Base-by-base conservation (phyloP, 2,888 invertebrate species). In the Dasysyrphus tricinctus region DNA sequence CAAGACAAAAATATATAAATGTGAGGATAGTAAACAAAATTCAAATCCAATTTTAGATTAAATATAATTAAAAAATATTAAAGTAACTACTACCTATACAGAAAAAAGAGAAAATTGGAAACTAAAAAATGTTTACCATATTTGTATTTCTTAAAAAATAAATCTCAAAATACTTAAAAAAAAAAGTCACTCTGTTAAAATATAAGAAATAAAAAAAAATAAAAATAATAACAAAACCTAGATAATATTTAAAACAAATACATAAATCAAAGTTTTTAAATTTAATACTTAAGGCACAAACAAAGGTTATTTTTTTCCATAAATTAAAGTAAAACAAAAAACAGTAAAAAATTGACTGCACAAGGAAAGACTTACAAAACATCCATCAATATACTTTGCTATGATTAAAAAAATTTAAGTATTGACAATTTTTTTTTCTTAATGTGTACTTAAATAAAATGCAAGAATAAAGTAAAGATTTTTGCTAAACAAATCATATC, bases 61-160 rank as follows among this genome's bases (percentile, higher is more conserved):
- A 83, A 74, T 79, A 74, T 79, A 83, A 79, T 74, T 74, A 74
- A 69, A 80, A 80, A 76, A 80, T 80, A 83, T 77, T 1, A 39
- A 42, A 61, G 19, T 24, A 63, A 79, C 42, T 75, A 61, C 79
- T n/a, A n/a, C n/a, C n/a, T 80, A 76, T 76, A 59, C 56, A 73
- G 24, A 39, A 24, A 24, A 12, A 39, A 32, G 3, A 32, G n/a
- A 56, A 51, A 51, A 67, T 59, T 9, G 44, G 37, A 44, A 65
- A 72, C 44, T 29, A 73, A 12, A 42, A 72, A 51, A 67, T 73
- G 69, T 54, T 57, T 75, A 79, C 54, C 59, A 49, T 51, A 59
- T 76, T 69, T 63, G 39, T 70, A 84, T 67, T 76, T 57, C 69
- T 72, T 76, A 72, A 72, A 24, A 72, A 39, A 70, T 24, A 84